These are phyloP conservation scores for Proales similis DNA, from an alignment of 1,140 invertebrate genomes.

Conservation along the genomic window DNA sequence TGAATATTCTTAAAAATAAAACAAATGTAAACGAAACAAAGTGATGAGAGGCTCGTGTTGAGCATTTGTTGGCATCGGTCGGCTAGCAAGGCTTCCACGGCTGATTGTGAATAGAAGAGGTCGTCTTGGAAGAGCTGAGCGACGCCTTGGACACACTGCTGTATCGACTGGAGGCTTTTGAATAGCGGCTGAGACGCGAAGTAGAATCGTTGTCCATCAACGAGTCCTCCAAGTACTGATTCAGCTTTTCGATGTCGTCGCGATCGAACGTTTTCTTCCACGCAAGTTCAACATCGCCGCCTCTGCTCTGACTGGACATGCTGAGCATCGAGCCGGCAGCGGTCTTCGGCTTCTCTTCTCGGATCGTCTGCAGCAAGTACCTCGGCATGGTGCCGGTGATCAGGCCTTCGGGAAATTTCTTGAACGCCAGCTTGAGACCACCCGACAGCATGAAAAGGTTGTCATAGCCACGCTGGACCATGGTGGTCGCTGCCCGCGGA, in stretches of 20 bases:
- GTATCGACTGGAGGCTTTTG: slow-evolving; percentile 11
- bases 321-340: slow-evolving; percentile 36
- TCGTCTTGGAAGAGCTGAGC: neutral
- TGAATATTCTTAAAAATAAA: too few species aligned
- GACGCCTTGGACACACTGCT: slow-evolving; percentile 26
- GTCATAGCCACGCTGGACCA: slow-evolving; percentile 57
- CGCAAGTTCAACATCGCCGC: slow-evolving; percentile 19
- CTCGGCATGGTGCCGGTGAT: slow-evolving; percentile 44
- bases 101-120: slow-evolving; percentile 33
- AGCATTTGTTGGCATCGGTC: too few species aligned
- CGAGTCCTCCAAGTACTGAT: slow-evolving; percentile 42
- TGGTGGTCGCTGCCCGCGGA: slow-evolving; percentile 49
- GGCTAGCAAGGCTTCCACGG: slow-evolving; percentile 36
- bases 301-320: neutral
- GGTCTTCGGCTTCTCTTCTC: slow-evolving; percentile 38
- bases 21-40: too few species aligned
- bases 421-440: slow-evolving; percentile 50
- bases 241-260: slow-evolving; percentile 44
- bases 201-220: neutral
- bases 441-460: slow-evolving; percentile 58
- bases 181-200: neutral
- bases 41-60: too few species aligned
- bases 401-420: slow-evolving; percentile 47
- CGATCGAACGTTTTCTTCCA: slow-evolving; percentile 41
- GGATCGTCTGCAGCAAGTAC: slow-evolving; percentile 40